Conservation (phyloP, 1,140 invertebrate genomes). For the Thaumatotibia leucotreta region DNA sequence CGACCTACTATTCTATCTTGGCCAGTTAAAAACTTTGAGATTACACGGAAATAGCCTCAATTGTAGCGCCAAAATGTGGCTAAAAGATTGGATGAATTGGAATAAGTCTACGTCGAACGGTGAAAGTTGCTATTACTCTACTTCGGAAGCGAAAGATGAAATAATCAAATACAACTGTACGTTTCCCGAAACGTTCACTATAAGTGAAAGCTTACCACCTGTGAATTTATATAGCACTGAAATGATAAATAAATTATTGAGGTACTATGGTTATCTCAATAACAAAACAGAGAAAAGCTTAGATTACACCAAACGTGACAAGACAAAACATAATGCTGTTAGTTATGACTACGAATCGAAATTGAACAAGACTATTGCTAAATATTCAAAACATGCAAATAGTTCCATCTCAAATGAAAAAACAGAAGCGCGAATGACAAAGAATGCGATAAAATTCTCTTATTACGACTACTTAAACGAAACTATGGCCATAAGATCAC, state of each 20-base stretch:
- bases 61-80: conserved; percentile 80
- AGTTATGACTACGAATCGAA: neutral
- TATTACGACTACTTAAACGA: conserved; percentile 45
- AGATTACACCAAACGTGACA: conserved; percentile 27
- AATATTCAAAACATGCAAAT: neutral
- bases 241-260: conserved; percentile 69
- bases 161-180: conserved; percentile 68
- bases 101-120: conserved; percentile 74
- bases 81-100: conserved; percentile 80
- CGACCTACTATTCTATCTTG: conserved; percentile 83
- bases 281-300: conserved; percentile 59
- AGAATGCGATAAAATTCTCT: conserved; percentile 40
- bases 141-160: conserved; percentile 55
- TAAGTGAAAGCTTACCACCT: conserved; percentile 65
- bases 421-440: conserved; percentile 19
- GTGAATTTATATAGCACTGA: conserved; percentile 70
- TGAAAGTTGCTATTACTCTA: conserved; percentile 67
- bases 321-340: conserved; percentile 19
- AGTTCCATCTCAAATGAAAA: neutral
- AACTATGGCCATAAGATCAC: conserved; percentile 33
- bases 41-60: conserved; percentile 81
- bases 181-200: conserved; percentile 68
- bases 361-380: neutral
- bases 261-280: conserved; percentile 65
- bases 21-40: conserved; percentile 79